A percentile compares a stretch with the other conserved stretches of the same genome.
Conservation (phyloP, 2,113 vertebrate species). For the Ahaetulla prasina region DNA sequence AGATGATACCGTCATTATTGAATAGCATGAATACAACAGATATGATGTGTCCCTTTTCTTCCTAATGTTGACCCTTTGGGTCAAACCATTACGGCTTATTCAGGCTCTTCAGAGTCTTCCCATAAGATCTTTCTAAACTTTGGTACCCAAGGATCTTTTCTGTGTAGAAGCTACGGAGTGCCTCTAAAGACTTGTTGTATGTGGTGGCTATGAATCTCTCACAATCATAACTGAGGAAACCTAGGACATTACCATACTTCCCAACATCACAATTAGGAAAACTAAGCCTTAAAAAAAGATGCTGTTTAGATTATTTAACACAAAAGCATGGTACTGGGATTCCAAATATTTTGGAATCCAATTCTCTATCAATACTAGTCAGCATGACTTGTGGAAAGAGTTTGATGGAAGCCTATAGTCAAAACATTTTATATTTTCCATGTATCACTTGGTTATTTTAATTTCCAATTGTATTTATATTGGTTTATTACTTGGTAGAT, state of each 20-base stretch:
- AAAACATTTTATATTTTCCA: not conserved
- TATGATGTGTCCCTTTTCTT: not conserved
- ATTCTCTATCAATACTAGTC: not conserved
- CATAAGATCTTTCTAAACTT: not conserved
- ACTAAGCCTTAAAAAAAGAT: not conserved
- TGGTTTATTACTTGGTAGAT: not conserved
- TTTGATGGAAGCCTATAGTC: no score
- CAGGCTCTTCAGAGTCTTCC: not conserved
- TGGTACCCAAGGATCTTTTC: not conserved
- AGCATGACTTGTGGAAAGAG: not conserved
- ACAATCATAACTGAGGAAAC: not conserved
- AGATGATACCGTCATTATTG: not conserved
- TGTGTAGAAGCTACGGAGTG: not conserved
- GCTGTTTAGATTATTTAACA: not conserved
- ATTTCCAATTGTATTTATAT: not conserved
- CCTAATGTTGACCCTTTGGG: not conserved
- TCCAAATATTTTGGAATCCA: not conserved
- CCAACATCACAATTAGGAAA: not conserved
- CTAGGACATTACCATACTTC: not conserved
- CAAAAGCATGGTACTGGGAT: not conserved
- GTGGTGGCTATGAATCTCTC: not conserved
- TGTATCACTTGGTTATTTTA: not conserved
- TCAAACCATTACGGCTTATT: not conserved
- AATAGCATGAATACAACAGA: not conserved
- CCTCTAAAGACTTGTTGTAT: not conserved